Base-by-base conservation (phyloP, 2,113 vertebrate species). In the Nothocercus nigrocapillus region DNA sequence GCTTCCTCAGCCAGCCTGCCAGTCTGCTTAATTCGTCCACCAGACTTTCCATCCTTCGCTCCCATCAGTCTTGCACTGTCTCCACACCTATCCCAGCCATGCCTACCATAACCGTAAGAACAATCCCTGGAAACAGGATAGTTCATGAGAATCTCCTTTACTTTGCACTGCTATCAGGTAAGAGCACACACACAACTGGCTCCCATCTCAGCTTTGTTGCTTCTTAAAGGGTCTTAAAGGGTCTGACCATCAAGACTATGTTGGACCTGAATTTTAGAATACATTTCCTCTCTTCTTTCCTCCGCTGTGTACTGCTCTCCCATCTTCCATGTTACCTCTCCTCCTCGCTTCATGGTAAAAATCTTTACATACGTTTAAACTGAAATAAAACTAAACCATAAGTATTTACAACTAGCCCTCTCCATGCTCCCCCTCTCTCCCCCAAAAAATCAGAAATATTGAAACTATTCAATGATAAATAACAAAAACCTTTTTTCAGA, bases 181-280 rank as follows among this genome's bases (percentile, higher is more conserved):
- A 59, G 18, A 74, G 20, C 74, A 86, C 27, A 45, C 13, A 34
- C 72, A 54, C 63, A 93, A 85, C 6, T 40, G 53, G 58, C 56
- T 88, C 89, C 58, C 54, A 70, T 32, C n/a, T 69, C 68, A 49
- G 49, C 49, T 77, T 70, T 40, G 34, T 8, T 88, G 32, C 59
- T 94, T 85, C 59, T 82, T 67, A 77, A 93, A 76, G 34, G n/a
- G n/a, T n/a, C n/a, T n/a, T n/a, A n/a, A n/a, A n/a, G 13, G 42
- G 76, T 32, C 67, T 80, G 62, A 72, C 58, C 75, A 66, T 51
- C 38, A 62, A 62, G 34, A 58, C 42, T 62, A 58, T n/a, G 28
- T 4, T 24, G 63, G 34, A 94, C 34, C 51, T 54, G 40, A 53
- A 82, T 69, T 63, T 73, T 59, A 77, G 28, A 63, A 76, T 70